Percentiles rank a stretch among this genome's conserved stretches.
These are phyloP conservation scores for Mylabris sibirica DNA, from an alignment of 2,888 invertebrate species.

Conservation along the genomic window DNA sequence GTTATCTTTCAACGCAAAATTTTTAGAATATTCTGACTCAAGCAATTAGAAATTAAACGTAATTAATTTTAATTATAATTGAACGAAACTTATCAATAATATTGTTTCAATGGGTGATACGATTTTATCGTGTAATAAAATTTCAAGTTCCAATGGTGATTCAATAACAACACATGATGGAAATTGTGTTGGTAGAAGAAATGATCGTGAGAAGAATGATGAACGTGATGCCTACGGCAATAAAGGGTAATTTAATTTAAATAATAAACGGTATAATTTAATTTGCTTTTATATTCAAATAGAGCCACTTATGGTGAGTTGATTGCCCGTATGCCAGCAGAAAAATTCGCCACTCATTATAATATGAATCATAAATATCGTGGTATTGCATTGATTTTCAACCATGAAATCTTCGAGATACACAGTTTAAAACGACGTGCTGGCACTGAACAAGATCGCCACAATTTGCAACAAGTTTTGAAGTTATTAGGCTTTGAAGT, in stretches of 20 bases:
- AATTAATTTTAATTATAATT: background rate
- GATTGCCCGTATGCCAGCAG: constrained; percentile 69
- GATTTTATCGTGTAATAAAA: background rate
- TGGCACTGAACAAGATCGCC: constrained; percentile 88
- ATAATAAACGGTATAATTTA: constrained; percentile 3
- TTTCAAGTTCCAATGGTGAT: constrained; percentile 25
- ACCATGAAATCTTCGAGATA: constrained; percentile 84
- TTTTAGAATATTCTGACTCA: background rate
- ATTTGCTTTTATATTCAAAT: constrained; percentile 5
- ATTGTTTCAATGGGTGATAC: background rate
- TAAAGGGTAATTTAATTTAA: constrained; percentile 49
- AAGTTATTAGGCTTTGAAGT: constrained; percentile 77
- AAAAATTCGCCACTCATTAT: constrained; percentile 77
- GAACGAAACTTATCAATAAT: background rate
- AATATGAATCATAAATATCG: constrained; percentile 86
- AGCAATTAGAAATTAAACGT: background rate
- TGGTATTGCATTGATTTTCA: constrained; percentile 88
- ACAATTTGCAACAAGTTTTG: constrained; percentile 72
- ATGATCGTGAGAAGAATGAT: constrained; percentile 33
- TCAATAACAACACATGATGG: constrained; percentile 42
- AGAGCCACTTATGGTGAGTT: constrained; percentile 47
- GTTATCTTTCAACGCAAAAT: background rate
- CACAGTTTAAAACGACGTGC: constrained; percentile 74
- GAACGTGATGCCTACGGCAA: constrained; percentile 52
- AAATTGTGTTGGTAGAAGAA: constrained; percentile 44